A percentile compares a stretch with the other conserved stretches of the same genome.
Evolutionary conservation across 2,888 invertebrate species (phyloP).

Genomic region (Torymus tubicola): DNA sequence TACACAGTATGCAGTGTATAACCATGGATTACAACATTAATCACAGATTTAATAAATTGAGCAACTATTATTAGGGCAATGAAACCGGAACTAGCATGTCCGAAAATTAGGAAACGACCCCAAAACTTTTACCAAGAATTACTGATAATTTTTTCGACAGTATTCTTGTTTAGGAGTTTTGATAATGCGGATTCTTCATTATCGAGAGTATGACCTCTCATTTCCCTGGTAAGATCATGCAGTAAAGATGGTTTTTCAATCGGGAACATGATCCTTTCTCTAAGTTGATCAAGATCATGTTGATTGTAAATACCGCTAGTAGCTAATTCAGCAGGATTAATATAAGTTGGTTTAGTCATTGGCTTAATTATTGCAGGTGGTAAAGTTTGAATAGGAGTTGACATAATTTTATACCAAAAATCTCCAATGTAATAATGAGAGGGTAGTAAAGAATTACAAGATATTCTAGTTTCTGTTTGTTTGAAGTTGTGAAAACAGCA

Average conservation of each 20-base stretch:
- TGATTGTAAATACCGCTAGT: slow-evolving; percentile 53
- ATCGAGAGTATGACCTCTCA: background rate
- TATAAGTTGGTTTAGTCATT: background rate
- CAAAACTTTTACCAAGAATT: background rate
- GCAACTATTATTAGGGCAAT: background rate
- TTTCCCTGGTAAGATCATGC: background rate
- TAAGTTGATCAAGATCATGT: slow-evolving; percentile 39
- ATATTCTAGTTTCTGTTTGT: background rate
- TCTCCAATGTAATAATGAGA: no score
- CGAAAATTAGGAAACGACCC: background rate
- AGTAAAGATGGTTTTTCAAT: slow-evolving; percentile 17
- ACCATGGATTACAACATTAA: background rate
- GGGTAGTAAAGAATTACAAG: no score
- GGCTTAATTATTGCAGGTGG: slow-evolving; percentile 37
- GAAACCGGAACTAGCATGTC: background rate
- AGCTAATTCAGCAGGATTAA: slow-evolving; percentile 28
- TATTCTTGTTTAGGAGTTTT: background rate
- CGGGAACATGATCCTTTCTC: slow-evolving; percentile 48
- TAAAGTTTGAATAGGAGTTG: background rate
- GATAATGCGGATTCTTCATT: background rate
- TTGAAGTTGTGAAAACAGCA: slow-evolving; percentile 8
- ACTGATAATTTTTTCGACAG: background rate
- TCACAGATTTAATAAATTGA: background rate
- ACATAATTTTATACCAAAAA: no score
- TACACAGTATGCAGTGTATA: background rate